Evolutionary conservation across 2,797 vertebrate genomes (phyloP), one percentile per base, ranked within the genome.

Genomic region (Periophthalmus magnuspinnatus): DNA sequence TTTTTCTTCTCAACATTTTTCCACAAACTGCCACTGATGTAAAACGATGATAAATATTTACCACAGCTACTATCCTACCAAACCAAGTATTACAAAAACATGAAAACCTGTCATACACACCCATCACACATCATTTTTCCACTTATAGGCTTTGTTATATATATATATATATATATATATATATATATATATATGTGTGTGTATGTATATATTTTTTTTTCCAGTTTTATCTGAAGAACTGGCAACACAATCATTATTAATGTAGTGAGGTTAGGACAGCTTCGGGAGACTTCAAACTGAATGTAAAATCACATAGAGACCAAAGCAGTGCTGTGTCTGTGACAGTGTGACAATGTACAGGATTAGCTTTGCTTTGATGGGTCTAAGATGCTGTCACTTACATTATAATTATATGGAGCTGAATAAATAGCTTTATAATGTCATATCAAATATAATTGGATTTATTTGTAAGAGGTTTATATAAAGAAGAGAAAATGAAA

Each of bases 251-350:
- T 54, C 45, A 67, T 79, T 63, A 75, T 74, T 72, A 73, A 71
- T 73, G 71, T 72, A 62, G 48, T 11, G n/a, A 70, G 67, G 64
- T 76, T 71, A 80, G 63, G 70, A 0, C 4, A 52, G 61, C 55
- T 41, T 68, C 68, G 65, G 66, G 57, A 63, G 52, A 67, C 60
- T 79, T 83, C 77, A 83, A 79, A 77, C 50, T 19, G 17, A n/a
- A 14, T 61, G 62, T 60, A 34, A 61, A 75, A 76, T 76, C 74
- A 74, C 75, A 68, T 1, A 5, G 21, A 47, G 73, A 57, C 32
- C 0, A 67, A 60, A 65, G 32, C 3, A 1, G 60, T 72, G 71
- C 72, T 68, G 65, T 19, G 17, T 1, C 45, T 66, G 68, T 76
- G 69, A 77, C 65, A 75, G 45, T 58, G 45, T 75, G 78, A 83